Base-by-base conservation (phyloP, 2,888 invertebrate species). In the Dryadula phaetusa region DNA sequence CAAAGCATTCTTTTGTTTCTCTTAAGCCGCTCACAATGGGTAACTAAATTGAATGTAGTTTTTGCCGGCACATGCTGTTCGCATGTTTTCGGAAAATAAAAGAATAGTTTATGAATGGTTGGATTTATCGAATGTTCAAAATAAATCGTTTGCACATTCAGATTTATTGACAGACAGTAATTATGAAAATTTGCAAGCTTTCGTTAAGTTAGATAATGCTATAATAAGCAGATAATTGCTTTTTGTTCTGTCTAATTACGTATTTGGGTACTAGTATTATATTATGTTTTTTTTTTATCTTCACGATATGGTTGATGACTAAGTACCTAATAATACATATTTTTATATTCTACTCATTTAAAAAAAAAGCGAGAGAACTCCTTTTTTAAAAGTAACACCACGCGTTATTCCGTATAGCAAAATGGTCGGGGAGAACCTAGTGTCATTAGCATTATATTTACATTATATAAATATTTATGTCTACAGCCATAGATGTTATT, bases 11-110 rank as follows among this genome's bases (percentile, higher is more conserved):
- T 76, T 77, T 77, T 78, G 76, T 78, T 76, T 76, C 72, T 69
- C 69, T 68, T 64, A 63, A 66, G 70, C 71, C 67, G 70, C 69
- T 72, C 71, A 83, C 81, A 83, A 84, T 79, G 75, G 75, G 76
- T 77, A 65, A 77, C 75, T 75, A 78, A 79, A 79, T 74, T 81
- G 77, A 80, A 80, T 81, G 76, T 75, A 70, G 75, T 79, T 78
- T 78, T 81, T 81, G 75, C 74, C 66, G 72, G 71, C 74, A 72
- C 75, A 79, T 77, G 78, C 74, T 79, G 77, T 76, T 79, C 72
- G 75, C 75, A 71, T 75, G 74, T 76, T 74, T 72, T 49, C 32
- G 66, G 74, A 75, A 75, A 76, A 72, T 37, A 74, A 77, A 75
- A 69, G 73, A 70, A 67, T 62, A 63, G 53, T 67, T 73, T 74